Base-by-base conservation (phyloP, 1,140 invertebrate species). In the Heliconius hewitsoni region DNA sequence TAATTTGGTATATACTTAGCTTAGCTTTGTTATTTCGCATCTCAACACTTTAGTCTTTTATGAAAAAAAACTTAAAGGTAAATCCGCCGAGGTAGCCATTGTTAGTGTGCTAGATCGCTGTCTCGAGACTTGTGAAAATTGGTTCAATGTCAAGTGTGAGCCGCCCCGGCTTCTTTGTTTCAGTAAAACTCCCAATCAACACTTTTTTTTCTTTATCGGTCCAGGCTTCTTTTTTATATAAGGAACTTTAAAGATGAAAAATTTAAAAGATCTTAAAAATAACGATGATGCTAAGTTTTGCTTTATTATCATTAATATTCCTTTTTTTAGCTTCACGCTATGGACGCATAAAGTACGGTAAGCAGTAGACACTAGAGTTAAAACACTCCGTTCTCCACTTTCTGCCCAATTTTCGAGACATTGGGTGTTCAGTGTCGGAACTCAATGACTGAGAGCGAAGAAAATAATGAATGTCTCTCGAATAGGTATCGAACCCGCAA, bases 141-240 rank as follows among this genome's bases (percentile, higher is more conserved):
- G 55, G 74, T 79, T 79, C 77, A 76, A 76, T 80, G 83, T 82
- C 81, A 84, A 84, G 83, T 80, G 81, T 82, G 70, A 42, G 52
- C 27, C 70, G 34, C 18, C 72, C 74, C 60, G 71, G 27, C 71
- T 76, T 46, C 76, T 79, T 77, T 82, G 81, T 82, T 75, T 70
- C 74, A 83, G 46, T 73, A 73, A 74, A 71, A 71, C 23, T 81
- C 73, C 52, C 71, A 71, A 78, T 78, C 42, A 78, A 42, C 71
- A 72, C 71, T 71, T 73, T 71, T 66, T 37, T 66, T 11, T n/a
- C 42, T 73, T 73, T 73, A 73, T 73, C 19, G 39, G 50, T 42
- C 71, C 71, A 73, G 55, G 23, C 60, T 66, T 27, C 60, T 27
- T 66, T 37, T 66, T 66, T 66, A 66, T 66, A 30, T 30, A 66